Conservation (phyloP, 37 sponge, comb jelly and placozoan genomes). For the Agelas oroides region DNA sequence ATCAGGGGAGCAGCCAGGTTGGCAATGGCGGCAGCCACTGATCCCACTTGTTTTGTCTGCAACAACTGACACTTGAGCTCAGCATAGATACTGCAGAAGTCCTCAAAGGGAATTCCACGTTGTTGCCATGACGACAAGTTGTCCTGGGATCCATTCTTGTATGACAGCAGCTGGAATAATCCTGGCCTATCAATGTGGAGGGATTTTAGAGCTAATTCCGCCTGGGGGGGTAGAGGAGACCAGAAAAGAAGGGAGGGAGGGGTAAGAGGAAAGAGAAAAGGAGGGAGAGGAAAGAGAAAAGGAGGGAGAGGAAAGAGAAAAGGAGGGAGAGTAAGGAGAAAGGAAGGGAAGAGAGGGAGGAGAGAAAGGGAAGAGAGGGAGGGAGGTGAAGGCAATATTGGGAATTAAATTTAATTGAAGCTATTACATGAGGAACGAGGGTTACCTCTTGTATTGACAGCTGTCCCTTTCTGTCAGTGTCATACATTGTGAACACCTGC, state of each 20-base stretch:
- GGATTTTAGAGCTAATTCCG: constrained; percentile 30
- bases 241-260: not conserved
- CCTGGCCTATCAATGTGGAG: constrained; percentile 18
- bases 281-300: too few relatives aligned
- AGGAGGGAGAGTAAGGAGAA: too few relatives aligned
- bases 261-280: too few relatives aligned
- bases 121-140: constrained; percentile 16
- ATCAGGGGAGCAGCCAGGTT: constrained; percentile 3
- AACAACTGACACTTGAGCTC: constrained; percentile 23
- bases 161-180: not conserved
- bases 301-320: too few relatives aligned
- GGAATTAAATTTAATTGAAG: too few relatives aligned
- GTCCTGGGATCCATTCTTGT: not conserved
- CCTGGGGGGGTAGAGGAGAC: constrained; percentile 7
- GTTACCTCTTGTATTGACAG: constrained; percentile 37
- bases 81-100: constrained; percentile 40
- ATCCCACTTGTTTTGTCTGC: not conserved
- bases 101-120: constrained; percentile 29
- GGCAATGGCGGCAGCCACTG: not conserved
- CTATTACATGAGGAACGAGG: too few relatives aligned
- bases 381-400: too few relatives aligned
- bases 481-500: constrained; percentile 58
- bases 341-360: too few relatives aligned
- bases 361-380: too few relatives aligned
- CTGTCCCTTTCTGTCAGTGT: constrained; percentile 33